phyloP scores from a whole-genome alignment of 2,888 invertebrate genomes.

The Drosophila paramelanica region DNA sequence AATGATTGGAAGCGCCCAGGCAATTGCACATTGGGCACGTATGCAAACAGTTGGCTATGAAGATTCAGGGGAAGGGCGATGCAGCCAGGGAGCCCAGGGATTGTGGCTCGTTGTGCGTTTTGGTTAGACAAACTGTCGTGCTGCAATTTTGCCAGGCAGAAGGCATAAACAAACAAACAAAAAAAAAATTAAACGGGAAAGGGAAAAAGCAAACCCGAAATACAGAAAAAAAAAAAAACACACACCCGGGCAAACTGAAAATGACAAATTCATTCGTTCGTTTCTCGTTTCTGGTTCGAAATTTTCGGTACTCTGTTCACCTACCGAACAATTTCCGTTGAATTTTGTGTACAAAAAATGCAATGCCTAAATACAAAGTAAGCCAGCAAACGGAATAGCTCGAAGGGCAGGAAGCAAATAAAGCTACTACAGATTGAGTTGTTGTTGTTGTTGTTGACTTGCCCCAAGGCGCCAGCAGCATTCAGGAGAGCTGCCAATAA shows the following conservation, averaged over 20 bases:
- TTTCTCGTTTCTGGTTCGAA: slow-evolving; percentile 40
- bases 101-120: slow-evolving; percentile 18
- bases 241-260: slow-evolving; percentile 28
- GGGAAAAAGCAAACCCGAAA: slow-evolving; percentile 22
- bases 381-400: slow-evolving; percentile 71
- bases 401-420: slow-evolving; percentile 21
- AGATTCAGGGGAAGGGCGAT: not conserved
- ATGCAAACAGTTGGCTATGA: slow-evolving; percentile 65
- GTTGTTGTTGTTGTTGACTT: slow-evolving; percentile 4
- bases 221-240: not conserved
- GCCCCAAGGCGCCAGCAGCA: slow-evolving; percentile 26
- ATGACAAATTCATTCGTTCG: slow-evolving; percentile 65
- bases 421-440: slow-evolving; percentile 56
- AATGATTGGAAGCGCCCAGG: slow-evolving; percentile 69
- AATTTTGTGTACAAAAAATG: slow-evolving; percentile 52
- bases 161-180: slow-evolving; percentile 46
- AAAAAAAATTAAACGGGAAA: slow-evolving; percentile 34
- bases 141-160: slow-evolving; percentile 65
- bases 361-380: slow-evolving; percentile 77
- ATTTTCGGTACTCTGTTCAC: slow-evolving; percentile 48
- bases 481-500: slow-evolving; percentile 17
- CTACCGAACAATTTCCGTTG: slow-evolving; percentile 73
- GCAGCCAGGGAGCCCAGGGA: not conserved
- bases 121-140: slow-evolving; percentile 67
- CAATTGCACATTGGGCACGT: slow-evolving; percentile 79